Evolutionary conservation across 2,113 vertebrate species (phyloP).

Genomic region (Cardinalis cardinalis): DNA sequence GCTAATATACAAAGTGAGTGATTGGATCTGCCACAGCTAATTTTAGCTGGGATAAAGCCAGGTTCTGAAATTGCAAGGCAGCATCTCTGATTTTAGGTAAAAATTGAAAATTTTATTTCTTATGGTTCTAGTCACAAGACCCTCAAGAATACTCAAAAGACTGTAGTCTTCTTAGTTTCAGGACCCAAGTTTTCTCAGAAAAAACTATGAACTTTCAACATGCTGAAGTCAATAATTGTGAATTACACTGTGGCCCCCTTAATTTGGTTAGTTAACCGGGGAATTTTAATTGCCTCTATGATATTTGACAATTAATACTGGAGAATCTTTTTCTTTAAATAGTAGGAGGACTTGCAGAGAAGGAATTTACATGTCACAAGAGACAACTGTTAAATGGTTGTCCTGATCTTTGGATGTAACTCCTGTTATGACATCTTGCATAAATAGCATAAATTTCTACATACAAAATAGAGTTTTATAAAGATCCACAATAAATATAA

Average conservation of each 20-base stretch:
- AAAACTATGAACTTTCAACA: neutral
- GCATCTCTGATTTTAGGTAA: neutral
- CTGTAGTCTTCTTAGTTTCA: neutral
- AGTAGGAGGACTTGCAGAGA: neutral
- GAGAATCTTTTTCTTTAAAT: neutral
- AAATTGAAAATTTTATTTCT: neutral
- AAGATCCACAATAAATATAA: neutral
- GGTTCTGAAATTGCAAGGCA: neutral
- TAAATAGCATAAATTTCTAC: neutral
- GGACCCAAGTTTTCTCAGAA: neutral
- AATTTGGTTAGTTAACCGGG: neutral
- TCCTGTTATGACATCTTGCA: neutral
- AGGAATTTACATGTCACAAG: neutral
- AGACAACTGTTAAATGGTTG: neutral
- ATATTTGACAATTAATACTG: neutral
- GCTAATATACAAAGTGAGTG: neutral
- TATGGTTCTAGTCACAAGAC: neutral
- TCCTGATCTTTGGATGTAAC: neutral
- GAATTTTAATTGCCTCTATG: neutral
- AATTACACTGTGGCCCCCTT: neutral
- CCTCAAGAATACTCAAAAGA: neutral
- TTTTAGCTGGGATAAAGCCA: neutral
- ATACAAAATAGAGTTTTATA: neutral
- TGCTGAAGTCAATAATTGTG: neutral
- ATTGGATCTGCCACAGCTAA: neutral